phyloP scores from a whole-genome alignment of 2,888 invertebrate species.

The Cinara cedri region DNA sequence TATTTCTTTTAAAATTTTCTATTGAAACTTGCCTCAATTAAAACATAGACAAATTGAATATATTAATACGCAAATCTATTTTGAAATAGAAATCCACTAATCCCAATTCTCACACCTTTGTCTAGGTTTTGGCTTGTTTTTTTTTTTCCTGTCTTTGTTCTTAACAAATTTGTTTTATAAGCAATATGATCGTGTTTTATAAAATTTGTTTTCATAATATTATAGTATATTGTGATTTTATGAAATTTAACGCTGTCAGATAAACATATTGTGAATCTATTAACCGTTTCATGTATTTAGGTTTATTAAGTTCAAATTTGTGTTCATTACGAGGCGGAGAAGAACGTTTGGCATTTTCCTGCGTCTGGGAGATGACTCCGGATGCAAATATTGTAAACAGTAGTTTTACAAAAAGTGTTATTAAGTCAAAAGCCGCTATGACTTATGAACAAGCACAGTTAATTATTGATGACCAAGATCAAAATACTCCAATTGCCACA shows the following conservation, averaged over 20 bases:
- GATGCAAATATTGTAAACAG: constrained; percentile 82
- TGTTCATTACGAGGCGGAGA: constrained; percentile 91
- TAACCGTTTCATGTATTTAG: constrained; percentile 63
- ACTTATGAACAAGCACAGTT: constrained; percentile 97
- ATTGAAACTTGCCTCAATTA: too few species aligned
- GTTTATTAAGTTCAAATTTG: constrained; percentile 90
- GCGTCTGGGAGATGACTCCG: constrained; percentile 89
- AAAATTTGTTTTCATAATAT: too few species aligned
- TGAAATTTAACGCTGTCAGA: too few species aligned
- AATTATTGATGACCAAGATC: constrained; percentile 81
- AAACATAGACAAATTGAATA: too few species aligned
- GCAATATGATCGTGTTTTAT: not conserved
- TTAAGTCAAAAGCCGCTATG: constrained; percentile 87
- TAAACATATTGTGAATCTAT: too few species aligned
- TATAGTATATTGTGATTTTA: too few species aligned
- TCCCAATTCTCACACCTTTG: too few species aligned
- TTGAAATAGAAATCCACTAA: too few species aligned
- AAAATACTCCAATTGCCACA: constrained; percentile 74
- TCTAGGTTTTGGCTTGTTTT: too few species aligned
- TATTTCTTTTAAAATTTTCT: too few species aligned
- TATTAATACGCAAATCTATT: too few species aligned
- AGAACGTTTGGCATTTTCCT: constrained; percentile 93
- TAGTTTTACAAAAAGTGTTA: constrained; percentile 90
- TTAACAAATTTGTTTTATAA: not conserved
- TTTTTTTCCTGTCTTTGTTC: too few species aligned